Base-by-base conservation (phyloP, 2,797 vertebrate species). In the Intellagama lesueurii region DNA sequence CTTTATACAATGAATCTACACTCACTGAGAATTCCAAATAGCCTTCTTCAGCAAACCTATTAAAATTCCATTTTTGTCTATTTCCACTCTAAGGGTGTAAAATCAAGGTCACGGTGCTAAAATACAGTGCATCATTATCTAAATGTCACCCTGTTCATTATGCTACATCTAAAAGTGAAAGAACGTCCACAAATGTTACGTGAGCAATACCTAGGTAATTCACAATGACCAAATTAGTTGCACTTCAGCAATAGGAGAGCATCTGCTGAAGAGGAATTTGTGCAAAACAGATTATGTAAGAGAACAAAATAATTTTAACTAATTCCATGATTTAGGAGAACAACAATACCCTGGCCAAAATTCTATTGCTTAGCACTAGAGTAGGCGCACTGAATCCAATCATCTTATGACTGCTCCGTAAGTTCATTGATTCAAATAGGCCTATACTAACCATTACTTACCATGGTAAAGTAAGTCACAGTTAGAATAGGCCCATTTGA, bases 221-320 rank as follows among this genome's bases (percentile, higher is more conserved):
- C 64, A 78, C 5, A 87, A 79, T 49, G 22, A 47, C 30, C 40
- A 49, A 32, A 22, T 69, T 49, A 47, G 28, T 12, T 82, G n/a
- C 70, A 87, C 8, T 56, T 64, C 44, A 91, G 68, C 1, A 1
- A 24, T 32, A 66, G n/a, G 17, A 81, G 66, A 90, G 80, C 66
- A 80, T 78, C 60, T 86, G 75, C 14, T 44, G 24, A 14, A 85
- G 72, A 60, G 7, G 26, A 85, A 60, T 40, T 14, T 86, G 76
- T 77, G 26, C n/a, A 76, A 44, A 86, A 76, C 84, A 77, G 76
- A 84, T 16, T 91, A 47, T 30, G 0, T 24, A 73, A 8, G 3
- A 60, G 11, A 89, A 17, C 19, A 91, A 85, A 47, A 16, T 47
- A 76, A 82, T 80, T 69, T 35, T 90, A 73, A 84, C 66, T 16